Conservation (phyloP, 1,140 invertebrate species). For the Papilio polyxenes region DNA sequence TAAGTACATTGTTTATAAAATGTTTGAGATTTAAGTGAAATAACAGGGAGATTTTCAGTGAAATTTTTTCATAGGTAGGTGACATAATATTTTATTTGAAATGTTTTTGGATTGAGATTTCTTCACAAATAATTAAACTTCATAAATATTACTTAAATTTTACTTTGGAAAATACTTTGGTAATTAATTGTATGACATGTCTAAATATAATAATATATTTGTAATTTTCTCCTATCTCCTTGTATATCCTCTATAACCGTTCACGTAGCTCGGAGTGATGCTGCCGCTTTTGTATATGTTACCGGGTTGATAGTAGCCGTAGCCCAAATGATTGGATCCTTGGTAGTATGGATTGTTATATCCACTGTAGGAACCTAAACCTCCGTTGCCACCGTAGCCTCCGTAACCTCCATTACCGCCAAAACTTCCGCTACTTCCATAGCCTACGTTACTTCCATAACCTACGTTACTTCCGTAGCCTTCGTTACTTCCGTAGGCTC, state of each 20-base stretch:
- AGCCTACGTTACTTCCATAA: slow-evolving; percentile 46
- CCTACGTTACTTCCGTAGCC: slow-evolving; percentile 44
- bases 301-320: slow-evolving; percentile 68
- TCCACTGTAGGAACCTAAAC: slow-evolving; percentile 68
- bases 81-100: no score
- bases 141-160: slow-evolving; percentile 33
- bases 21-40: no score
- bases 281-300: slow-evolving; percentile 66
- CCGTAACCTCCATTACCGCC: slow-evolving; percentile 68
- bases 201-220: background rate
- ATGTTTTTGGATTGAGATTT: slow-evolving; percentile 10
- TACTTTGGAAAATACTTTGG: slow-evolving; percentile 63
- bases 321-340: slow-evolving; percentile 67
- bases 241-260: slow-evolving; percentile 73
- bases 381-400: slow-evolving; percentile 69
- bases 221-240: slow-evolving; percentile 50
- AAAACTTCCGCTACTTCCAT: slow-evolving; percentile 49
- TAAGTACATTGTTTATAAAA: background rate
- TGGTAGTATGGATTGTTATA: slow-evolving; percentile 70
- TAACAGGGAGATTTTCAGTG: no score
- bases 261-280: slow-evolving; percentile 70
- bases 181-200: slow-evolving; percentile 39
- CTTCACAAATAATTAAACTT: slow-evolving; percentile 27
- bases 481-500: slow-evolving; percentile 61
- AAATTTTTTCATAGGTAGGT: no score